Evolutionary conservation across 2,888 invertebrate species (phyloP).

Genomic region (Lasioglossum oenotherae): DNA sequence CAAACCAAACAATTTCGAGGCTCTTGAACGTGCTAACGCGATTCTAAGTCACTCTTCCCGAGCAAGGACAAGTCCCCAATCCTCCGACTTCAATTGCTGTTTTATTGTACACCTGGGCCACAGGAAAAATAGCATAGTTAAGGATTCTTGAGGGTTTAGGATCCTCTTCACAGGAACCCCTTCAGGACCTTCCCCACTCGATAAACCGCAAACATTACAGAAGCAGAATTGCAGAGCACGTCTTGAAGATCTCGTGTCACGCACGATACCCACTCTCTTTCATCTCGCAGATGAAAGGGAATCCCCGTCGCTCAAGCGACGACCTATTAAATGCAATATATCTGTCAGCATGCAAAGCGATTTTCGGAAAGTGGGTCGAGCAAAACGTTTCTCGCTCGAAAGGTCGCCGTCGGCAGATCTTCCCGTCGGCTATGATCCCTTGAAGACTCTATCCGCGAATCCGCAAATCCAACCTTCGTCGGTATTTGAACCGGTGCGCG

Average conservation of each 20-base stretch:
- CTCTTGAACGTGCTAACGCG: too few relatives aligned
- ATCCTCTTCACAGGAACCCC: too few relatives aligned
- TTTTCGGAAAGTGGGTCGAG: background rate
- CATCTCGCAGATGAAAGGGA: background rate
- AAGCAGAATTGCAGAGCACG: background rate
- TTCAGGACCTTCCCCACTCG: too few relatives aligned
- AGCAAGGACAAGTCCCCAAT: too few relatives aligned
- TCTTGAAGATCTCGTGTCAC: background rate
- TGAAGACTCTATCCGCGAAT: background rate
- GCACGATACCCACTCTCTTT: background rate
- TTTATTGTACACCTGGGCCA: too few relatives aligned
- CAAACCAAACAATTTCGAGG: too few relatives aligned
- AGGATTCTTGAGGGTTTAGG: too few relatives aligned
- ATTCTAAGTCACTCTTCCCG: too few relatives aligned
- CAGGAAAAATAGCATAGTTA: too few relatives aligned
- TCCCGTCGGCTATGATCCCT: background rate
- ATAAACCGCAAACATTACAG: too few relatives aligned
- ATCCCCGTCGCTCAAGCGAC: background rate
- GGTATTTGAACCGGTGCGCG: conserved; percentile 31
- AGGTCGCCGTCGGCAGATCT: background rate
- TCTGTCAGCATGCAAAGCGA: background rate
- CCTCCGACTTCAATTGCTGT: too few relatives aligned
- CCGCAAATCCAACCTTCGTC: conserved; percentile 23
- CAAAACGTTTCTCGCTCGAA: background rate
- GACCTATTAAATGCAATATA: background rate